Evolutionary conservation across 1,140 invertebrate genomes (phyloP), one percentile per base, ranked within the genome.

Genomic region (Musca vetustissima): DNA sequence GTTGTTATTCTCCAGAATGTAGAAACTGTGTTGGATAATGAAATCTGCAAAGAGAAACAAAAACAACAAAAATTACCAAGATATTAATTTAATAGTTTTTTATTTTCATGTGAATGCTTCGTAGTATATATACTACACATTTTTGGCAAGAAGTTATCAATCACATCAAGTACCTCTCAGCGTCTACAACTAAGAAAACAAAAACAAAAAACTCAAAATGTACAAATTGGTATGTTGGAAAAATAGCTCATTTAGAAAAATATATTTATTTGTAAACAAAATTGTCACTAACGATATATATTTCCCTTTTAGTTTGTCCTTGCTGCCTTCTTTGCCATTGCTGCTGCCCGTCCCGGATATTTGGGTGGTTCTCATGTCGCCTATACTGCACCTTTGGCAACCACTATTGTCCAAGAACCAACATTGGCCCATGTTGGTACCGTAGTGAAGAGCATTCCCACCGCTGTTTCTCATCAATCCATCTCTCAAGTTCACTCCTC

Each of bases 381-480:
- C 74, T n/a, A 36, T 24, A 22, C 19, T 4, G n/a, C 66, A 2
- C 61, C 73, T 36, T 13, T 43, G 36, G 11, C 36, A 6, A 74
- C 75, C 17, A 67, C 72, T n/a, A 59, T 70, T 36, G 69, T 79
- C 15, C 76, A 79, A 70, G 76, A 79, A 47, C 67, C 73, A 14
- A 64, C 69, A 0, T 48, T 77, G 13, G 75, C 77, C 61, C 78
- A 75, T 25, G 73, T 78, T 21, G 78, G 77, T 13, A 69, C 76
- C n/a, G 74, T 77, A 6, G 73, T 77, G 1, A 76, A 83, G 53
- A 79, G 79, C n/a, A 78, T 83, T 67, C 80, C 80, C 69, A 83
- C 83, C 15, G 81, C 79, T 32, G 82, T 86, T 14, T 84, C 83
- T 21, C 85, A 86, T 69, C 84, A 85, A 48, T 43, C 32, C 28